Conservation (phyloP, 2,113 vertebrate genomes). For the Holacanthus passer region DNA sequence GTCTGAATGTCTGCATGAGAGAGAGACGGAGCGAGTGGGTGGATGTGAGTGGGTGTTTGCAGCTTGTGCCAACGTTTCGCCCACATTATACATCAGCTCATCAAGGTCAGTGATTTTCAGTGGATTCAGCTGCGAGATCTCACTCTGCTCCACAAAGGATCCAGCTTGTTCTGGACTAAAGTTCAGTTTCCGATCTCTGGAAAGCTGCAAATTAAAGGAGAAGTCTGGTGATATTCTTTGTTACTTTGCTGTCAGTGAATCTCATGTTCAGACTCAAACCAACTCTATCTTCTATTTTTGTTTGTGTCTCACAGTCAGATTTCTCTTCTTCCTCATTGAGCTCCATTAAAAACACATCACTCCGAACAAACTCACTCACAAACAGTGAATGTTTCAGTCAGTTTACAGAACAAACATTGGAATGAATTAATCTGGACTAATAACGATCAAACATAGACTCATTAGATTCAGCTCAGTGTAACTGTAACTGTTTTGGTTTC, state of each 20-base stretch:
- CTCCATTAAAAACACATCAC: too few relatives aligned
- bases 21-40: slow-evolving; percentile 40
- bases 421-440: too few relatives aligned
- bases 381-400: too few relatives aligned
- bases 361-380: too few relatives aligned
- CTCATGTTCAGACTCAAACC: too few relatives aligned
- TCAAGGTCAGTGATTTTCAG: slow-evolving; percentile 39
- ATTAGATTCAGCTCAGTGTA: too few relatives aligned
- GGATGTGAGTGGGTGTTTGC: slow-evolving; percentile 49
- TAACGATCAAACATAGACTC: too few relatives aligned
- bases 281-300: too few relatives aligned
- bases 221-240: background rate
- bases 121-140: background rate
- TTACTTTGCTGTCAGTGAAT: background rate
- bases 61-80: slow-evolving; percentile 40
- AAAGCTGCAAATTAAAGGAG: background rate
- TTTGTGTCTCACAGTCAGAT: too few relatives aligned
- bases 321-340: too few relatives aligned
- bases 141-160: background rate
- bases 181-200: background rate
- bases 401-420: too few relatives aligned
- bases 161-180: background rate
- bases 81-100: slow-evolving; percentile 27
- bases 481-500: too few relatives aligned
- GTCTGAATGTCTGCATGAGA: slow-evolving; percentile 51